A percentile compares a stretch with the other conserved stretches of the same genome.
Evolutionary conservation across 2,888 invertebrate genomes (phyloP).

Genomic region (Dicyrtomina minuta): DNA sequence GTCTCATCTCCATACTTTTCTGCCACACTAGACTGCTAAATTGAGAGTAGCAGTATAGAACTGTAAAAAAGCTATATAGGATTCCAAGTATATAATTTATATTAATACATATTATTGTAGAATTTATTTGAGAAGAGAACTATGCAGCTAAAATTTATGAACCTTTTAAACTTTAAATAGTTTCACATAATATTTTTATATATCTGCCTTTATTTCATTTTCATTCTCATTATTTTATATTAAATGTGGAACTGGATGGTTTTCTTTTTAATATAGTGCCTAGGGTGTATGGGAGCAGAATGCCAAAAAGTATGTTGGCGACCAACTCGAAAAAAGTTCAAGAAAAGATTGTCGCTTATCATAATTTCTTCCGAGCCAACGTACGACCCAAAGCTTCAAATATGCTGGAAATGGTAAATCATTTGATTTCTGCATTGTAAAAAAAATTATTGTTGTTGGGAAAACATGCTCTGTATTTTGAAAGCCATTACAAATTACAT

Average conservation of each 20-base stretch:
- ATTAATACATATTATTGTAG: too few relatives aligned
- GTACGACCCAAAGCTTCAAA: slow-evolving; percentile 75
- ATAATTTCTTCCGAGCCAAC: slow-evolving; percentile 74
- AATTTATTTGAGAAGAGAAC: neutral
- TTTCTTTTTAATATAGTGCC: slow-evolving; percentile 59
- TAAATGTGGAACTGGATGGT: neutral
- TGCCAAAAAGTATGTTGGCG: slow-evolving; percentile 64
- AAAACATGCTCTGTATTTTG: neutral
- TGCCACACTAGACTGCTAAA: too few relatives aligned
- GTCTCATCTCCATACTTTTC: too few relatives aligned
- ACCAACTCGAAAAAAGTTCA: slow-evolving; percentile 63
- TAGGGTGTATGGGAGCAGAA: slow-evolving; percentile 62
- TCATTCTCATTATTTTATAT: neutral
- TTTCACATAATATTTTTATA: neutral
- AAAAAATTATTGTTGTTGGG: neutral
- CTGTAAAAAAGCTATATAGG: too few relatives aligned
- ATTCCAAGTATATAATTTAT: too few relatives aligned
- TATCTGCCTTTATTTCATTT: neutral
- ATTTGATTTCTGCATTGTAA: neutral
- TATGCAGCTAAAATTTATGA: neutral
- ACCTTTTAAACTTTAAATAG: slow-evolving; percentile 1
- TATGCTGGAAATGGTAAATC: slow-evolving; percentile 73
- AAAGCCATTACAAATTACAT: too few relatives aligned
- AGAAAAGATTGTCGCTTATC: slow-evolving; percentile 71
- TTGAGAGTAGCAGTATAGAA: too few relatives aligned